Evolutionary conservation across 2,113 vertebrate genomes (phyloP).

Genomic region (Alethe castanea): DNA sequence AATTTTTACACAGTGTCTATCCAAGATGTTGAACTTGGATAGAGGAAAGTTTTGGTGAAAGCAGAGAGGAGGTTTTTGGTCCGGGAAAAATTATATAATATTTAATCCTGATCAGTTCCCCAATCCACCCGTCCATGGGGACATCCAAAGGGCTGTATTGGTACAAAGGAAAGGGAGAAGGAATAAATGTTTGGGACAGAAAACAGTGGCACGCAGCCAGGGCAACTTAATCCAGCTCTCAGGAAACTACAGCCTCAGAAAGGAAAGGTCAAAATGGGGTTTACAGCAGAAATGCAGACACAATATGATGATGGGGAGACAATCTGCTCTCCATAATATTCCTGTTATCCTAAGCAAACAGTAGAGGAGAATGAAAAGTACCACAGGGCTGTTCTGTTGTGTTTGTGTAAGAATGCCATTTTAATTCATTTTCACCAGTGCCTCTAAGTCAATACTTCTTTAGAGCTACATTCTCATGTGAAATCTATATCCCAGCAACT

Average conservation of each 20-base stretch:
- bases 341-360: slow-evolving; percentile 54
- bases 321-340: slow-evolving; percentile 43
- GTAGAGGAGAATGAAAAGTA: slow-evolving; percentile 10
- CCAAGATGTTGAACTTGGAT: slow-evolving; percentile 16
- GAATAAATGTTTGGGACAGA: neutral
- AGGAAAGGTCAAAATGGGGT: slow-evolving; percentile 34
- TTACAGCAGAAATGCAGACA: slow-evolving; percentile 53
- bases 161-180: neutral
- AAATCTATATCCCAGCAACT: slow-evolving; percentile 18
- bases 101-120: neutral
- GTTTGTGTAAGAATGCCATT: slow-evolving; percentile 55
- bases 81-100: neutral
- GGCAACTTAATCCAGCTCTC: slow-evolving; percentile 27
- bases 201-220: slow-evolving; percentile 1
- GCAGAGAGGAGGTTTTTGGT: neutral
- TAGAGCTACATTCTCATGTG: slow-evolving; percentile 11
- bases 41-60: slow-evolving; percentile 19
- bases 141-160: neutral
- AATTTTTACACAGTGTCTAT: neutral
- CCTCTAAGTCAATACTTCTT: neutral
- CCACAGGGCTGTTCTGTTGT: neutral
- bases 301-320: slow-evolving; percentile 15
- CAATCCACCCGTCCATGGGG: neutral
- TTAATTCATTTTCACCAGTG: slow-evolving; percentile 43
- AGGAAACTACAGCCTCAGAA: neutral